Base-by-base conservation (phyloP, 1,140 invertebrate species). In the Pachyrhynchus sulphureomaculatus region DNA sequence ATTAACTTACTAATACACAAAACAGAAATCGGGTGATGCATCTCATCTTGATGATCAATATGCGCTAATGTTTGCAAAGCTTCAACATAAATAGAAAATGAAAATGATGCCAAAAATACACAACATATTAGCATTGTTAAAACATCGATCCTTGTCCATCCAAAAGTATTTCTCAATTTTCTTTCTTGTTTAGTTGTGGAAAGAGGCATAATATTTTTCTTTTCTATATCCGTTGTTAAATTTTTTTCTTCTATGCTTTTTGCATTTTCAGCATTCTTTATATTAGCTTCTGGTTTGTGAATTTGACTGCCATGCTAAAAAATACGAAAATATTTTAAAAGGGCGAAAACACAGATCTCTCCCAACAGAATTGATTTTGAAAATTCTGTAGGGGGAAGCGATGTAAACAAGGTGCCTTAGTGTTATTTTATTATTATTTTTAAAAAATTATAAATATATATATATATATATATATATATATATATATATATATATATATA, bases 121-220 rank as follows among this genome's bases (percentile, higher is more conserved):
- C 87, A 91, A 33, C 89, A 90, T n/a, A 88, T 85, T 9, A 93
- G 77, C 79, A 89, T 88, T 37, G 87, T 88, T 4, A 94, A 76
- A 0, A 95, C 87, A 68, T 95, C 91, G 21, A 94, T 88, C 48
- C 93, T 82, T 0, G 91, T 90, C 92, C 92, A 96, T 1, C 93
- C 93, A 64, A 96, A 96, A 0, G 92, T 96, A 73, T 94, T 94
- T 37, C 86, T 86, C 56, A 94, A 80, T 54, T 84, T 83, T 18
- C 82, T 83, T 60, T 91, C 87, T 6, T 79, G 76, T 41, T 71
- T 71, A 2, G 49, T 58, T 36, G 57, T 54, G 2, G 36, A 18
- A 18, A 53, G 62, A 0, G 57, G 62, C 24, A 41, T 54, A 58
- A 48, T 17, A 64, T 64, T 56, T 70, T 62, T 26, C 61, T 51